Conservation (phyloP, 2,797 vertebrate species). For the Eidolon dupreanum region DNA sequence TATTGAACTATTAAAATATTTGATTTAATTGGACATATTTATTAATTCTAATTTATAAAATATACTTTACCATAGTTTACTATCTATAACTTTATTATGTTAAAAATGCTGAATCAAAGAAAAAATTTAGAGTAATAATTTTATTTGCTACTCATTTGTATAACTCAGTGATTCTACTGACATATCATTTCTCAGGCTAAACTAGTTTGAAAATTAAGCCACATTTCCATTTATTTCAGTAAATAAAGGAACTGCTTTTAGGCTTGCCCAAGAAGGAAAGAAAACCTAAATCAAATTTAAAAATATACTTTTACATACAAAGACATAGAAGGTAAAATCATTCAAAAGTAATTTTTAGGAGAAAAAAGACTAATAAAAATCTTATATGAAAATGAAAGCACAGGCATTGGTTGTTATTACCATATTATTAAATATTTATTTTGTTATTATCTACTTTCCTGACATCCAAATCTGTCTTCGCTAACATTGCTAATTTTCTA, state of each 20-base stretch:
- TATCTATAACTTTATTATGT: background rate
- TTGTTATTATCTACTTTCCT: background rate
- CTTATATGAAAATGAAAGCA: slow-evolving; percentile 18
- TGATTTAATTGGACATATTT: background rate
- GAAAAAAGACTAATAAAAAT: slow-evolving; percentile 49
- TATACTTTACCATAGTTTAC: background rate
- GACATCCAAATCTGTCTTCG: background rate
- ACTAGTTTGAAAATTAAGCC: slow-evolving; percentile 9
- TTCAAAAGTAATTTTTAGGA: slow-evolving; percentile 13
- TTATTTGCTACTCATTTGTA: background rate
- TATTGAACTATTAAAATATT: slow-evolving; percentile 22
- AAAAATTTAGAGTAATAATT: slow-evolving; percentile 9
- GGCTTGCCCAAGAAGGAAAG: background rate
- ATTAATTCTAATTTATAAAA: slow-evolving; percentile 34
- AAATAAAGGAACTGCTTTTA: slow-evolving; percentile 42
- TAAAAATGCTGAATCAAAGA: slow-evolving; percentile 35
- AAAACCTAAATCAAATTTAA: slow-evolving; percentile 3
- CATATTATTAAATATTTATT: background rate
- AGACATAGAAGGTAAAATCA: slow-evolving; percentile 38
- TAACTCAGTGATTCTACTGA: slow-evolving; percentile 35
- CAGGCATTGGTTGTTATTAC: background rate
- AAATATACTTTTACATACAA: slow-evolving; percentile 12
- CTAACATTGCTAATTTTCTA: background rate
- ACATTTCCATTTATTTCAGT: slow-evolving; percentile 30
- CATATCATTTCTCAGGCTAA: slow-evolving; percentile 56